Conservation (phyloP, 2,797 vertebrate species). For the Micromesistius poutassou region DNA sequence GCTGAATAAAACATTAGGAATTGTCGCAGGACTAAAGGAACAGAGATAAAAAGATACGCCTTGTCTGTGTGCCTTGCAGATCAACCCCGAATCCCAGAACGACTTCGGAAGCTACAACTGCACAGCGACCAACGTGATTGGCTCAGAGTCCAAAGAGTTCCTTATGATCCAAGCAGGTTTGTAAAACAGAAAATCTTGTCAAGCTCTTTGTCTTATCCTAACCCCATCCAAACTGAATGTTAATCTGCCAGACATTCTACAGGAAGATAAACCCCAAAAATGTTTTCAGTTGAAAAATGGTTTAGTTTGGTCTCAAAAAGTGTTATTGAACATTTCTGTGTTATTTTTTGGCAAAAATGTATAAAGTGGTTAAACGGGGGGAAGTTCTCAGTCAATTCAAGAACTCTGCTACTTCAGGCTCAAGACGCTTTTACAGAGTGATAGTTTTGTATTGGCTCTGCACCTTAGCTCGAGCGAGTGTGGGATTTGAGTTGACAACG, state of each 20-base stretch:
- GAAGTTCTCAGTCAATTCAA: not conserved
- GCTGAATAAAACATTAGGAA: not conserved
- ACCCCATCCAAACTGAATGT: not conserved
- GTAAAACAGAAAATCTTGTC: conserved; percentile 28
- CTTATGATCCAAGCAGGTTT: conserved; percentile 94
- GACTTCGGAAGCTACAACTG: conserved; percentile 99
- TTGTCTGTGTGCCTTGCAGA: conserved; percentile 44
- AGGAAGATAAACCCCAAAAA: not conserved
- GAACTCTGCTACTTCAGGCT: no score
- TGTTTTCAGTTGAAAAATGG: not conserved
- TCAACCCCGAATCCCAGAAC: conserved; percentile 83
- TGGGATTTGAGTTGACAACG: no score
- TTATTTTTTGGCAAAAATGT: not conserved
- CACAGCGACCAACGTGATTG: conserved; percentile 87
- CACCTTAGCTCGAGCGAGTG: no score
- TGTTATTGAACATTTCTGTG: no score
- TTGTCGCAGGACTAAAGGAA: not conserved
- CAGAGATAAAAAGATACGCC: not conserved
- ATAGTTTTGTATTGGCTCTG: no score
- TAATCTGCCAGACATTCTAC: not conserved
- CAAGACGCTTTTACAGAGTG: no score
- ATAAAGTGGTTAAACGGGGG: not conserved
- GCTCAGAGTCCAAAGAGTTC: conserved; percentile 92
- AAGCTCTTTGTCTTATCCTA: not conserved
- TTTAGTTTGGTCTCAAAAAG: not conserved